A percentile compares a stretch with the other conserved stretches of the same genome.
Evolutionary conservation across 2,888 invertebrate genomes (phyloP).

Genomic region (Nebria salina): DNA sequence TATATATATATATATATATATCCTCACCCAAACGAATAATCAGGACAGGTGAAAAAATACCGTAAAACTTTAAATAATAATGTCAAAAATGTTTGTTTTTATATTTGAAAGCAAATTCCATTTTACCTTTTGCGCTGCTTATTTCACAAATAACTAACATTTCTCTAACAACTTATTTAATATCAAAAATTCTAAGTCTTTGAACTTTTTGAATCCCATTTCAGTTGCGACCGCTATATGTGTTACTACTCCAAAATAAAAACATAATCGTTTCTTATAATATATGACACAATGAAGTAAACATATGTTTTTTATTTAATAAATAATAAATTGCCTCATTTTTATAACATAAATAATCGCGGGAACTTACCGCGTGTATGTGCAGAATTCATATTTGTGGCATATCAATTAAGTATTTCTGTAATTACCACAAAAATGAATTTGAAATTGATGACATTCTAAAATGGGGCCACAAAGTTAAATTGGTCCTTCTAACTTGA

Average conservation of each 20-base stretch:
- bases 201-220: slow-evolving; percentile 27
- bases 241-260: slow-evolving; percentile 24
- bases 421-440: no score
- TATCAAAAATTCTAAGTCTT: slow-evolving; percentile 44
- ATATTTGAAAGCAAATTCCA: slow-evolving; percentile 45
- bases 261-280: not conserved
- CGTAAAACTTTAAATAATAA: slow-evolving; percentile 32
- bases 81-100: slow-evolving; percentile 39
- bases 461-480: no score
- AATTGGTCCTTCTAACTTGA: no score
- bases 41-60: slow-evolving; percentile 22
- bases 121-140: slow-evolving; percentile 32
- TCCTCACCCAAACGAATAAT: not conserved
- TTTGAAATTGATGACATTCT: no score
- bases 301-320: not conserved
- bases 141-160: slow-evolving; percentile 40
- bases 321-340: not conserved
- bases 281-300: not conserved
- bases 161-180: slow-evolving; percentile 40
- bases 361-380: not conserved
- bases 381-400: no score
- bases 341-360: not conserved
- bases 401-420: no score
- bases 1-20: not conserved
- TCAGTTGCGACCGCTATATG: slow-evolving; percentile 21